These are phyloP conservation scores for Brachyptera risi DNA, from an alignment of 2,888 invertebrate species.

Conservation along the genomic window DNA sequence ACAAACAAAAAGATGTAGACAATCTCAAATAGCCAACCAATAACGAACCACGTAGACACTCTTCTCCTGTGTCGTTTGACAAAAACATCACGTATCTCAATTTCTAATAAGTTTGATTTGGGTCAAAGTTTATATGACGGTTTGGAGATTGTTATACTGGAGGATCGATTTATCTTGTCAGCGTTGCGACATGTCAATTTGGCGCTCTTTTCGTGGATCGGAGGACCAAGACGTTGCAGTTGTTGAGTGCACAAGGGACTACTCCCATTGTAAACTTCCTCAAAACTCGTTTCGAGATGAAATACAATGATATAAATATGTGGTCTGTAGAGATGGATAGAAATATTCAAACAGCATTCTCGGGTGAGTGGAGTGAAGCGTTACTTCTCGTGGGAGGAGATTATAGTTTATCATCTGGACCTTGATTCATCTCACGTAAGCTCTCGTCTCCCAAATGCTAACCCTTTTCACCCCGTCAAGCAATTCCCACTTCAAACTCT, in stretches of 20 bases:
- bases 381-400: slow-evolving; percentile 13
- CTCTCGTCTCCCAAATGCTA: slow-evolving; percentile 9
- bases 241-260: background rate
- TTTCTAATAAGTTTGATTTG: slow-evolving; percentile 17
- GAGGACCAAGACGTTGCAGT: background rate
- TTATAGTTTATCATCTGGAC: slow-evolving; percentile 14
- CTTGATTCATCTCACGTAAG: slow-evolving; percentile 17
- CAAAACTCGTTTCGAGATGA: slow-evolving; percentile 1
- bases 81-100: slow-evolving; percentile 10
- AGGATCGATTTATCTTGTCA: background rate
- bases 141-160: background rate
- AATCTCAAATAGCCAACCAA: slow-evolving; percentile 17
- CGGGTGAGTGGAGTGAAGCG: no score
- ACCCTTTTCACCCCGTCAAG: slow-evolving; percentile 23
- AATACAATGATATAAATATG: slow-evolving; percentile 7
- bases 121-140: slow-evolving; percentile 14
- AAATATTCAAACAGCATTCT: no score
- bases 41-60: slow-evolving; percentile 11
- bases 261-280: slow-evolving; percentile 1
- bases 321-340: slow-evolving; percentile 1
- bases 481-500: slow-evolving; percentile 21
- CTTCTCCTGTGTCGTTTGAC: background rate
- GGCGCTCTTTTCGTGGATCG: slow-evolving; percentile 1
- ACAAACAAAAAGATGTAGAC: slow-evolving; percentile 15
- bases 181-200: slow-evolving; percentile 8